A percentile compares a stretch with the other conserved stretches of the same genome.
These are phyloP conservation scores for Semaprochilodus insignis DNA, from an alignment of 2,797 vertebrate genomes.

Conservation along the genomic window DNA sequence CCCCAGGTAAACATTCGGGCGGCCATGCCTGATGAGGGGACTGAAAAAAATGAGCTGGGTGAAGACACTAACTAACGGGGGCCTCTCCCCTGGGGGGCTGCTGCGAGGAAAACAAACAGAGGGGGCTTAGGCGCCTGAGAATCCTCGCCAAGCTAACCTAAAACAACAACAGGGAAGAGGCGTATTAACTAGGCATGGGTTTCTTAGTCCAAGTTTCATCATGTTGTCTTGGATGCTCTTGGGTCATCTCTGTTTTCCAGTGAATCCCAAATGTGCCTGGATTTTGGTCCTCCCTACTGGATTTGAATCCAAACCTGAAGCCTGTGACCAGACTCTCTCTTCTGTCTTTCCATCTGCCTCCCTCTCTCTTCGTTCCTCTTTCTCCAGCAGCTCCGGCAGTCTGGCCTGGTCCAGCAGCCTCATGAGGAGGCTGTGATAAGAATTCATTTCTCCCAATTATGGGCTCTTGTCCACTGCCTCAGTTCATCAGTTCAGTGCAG, in stretches of 20 bases:
- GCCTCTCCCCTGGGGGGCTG: constrained; percentile 71
- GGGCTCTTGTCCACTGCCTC: constrained; percentile 88
- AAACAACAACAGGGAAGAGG: constrained; percentile 71
- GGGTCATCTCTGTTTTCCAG: constrained; percentile 62
- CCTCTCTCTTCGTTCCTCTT: constrained; percentile 41
- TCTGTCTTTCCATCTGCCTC: constrained; percentile 51
- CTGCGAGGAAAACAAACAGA: constrained; percentile 73
- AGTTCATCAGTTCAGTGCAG: constrained; percentile 89
- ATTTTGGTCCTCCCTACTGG: constrained; percentile 3
- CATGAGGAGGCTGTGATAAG: constrained; percentile 87
- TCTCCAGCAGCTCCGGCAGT: constrained; percentile 44
- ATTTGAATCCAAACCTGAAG: constrained; percentile 37
- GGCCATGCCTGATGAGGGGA: constrained; percentile 70
- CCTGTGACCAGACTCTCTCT: constrained; percentile 41
- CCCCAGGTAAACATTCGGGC: constrained; percentile 75
- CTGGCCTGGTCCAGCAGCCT: constrained; percentile 76
- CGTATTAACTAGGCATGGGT: constrained; percentile 53
- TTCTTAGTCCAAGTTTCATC: constrained; percentile 10
- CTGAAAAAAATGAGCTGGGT: constrained; percentile 63
- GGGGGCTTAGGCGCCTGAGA: constrained; percentile 65
- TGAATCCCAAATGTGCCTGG: constrained; percentile 28
- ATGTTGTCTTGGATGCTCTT: neutral
- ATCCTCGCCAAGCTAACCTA: constrained; percentile 62
- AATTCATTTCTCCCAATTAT: constrained; percentile 95
- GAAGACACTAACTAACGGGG: constrained; percentile 77